phyloP scores from a whole-genome alignment of 2,797 vertebrate genomes.

The Macrochelys suwanniensis region DNA sequence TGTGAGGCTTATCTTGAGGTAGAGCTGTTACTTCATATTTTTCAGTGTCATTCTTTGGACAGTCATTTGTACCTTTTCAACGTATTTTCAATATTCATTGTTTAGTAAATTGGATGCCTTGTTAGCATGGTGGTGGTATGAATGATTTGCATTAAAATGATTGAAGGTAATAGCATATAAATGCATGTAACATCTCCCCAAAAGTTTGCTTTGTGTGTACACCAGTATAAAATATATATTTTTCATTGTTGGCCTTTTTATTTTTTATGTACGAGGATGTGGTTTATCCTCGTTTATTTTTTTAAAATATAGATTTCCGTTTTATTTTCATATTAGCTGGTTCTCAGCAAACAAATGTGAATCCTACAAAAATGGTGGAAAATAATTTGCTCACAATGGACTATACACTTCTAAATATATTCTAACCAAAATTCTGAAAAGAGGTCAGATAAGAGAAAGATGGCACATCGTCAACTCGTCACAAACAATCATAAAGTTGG shows the following conservation, averaged over 20 bases:
- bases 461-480: neutral
- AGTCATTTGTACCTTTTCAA: conserved; percentile 87
- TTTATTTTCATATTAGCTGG: conserved; percentile 28
- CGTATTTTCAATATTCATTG: conserved; percentile 85
- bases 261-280: conserved; percentile 66
- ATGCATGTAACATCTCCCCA: conserved; percentile 73
- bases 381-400: neutral
- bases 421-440: conserved; percentile 11
- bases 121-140: conserved; percentile 84
- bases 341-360: conserved; percentile 19
- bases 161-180: conserved; percentile 84
- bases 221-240: conserved; percentile 69
- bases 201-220: conserved; percentile 70
- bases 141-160: conserved; percentile 85
- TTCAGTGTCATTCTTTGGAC: conserved; percentile 87
- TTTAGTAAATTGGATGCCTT: conserved; percentile 86
- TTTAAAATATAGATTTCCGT: conserved; percentile 20
- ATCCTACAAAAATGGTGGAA: neutral
- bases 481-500: neutral
- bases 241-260: conserved; percentile 58
- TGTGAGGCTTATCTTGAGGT: conserved; percentile 86
- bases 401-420: neutral
- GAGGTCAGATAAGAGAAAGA: neutral
- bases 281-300: conserved; percentile 38
- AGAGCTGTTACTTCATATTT: conserved; percentile 88